These are phyloP conservation scores for Chrysina gloriosa DNA, from an alignment of 2,888 invertebrate genomes.

Conservation along the genomic window DNA sequence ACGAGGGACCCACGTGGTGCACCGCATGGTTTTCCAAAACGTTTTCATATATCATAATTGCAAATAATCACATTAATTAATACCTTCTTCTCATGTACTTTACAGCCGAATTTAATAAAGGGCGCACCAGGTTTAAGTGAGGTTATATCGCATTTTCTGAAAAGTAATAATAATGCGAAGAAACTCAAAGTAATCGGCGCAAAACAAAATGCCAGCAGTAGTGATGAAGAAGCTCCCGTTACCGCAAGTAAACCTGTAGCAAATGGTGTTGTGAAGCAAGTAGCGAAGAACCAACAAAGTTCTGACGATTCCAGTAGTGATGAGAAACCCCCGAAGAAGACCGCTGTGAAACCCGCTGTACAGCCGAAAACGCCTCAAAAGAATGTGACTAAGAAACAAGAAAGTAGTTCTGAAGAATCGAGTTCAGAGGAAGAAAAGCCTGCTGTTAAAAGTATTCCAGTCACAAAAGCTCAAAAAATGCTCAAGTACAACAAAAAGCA, in stretches of 20 bases:
- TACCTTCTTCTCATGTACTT: constrained; percentile 2
- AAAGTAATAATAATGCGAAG: constrained; percentile 66
- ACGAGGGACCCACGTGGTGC: constrained; percentile 46
- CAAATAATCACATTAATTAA: constrained; percentile 6
- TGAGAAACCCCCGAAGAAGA: constrained; percentile 46
- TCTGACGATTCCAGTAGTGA: constrained; percentile 53
- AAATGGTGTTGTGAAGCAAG: constrained; percentile 47
- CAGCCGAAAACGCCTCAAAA: constrained; percentile 35
- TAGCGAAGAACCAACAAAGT: constrained; percentile 45
- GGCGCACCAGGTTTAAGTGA: background rate
- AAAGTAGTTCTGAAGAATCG: constrained; percentile 47
- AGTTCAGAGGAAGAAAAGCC: constrained; percentile 26
- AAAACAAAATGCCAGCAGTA: constrained; percentile 56
- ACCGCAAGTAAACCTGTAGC: constrained; percentile 37
- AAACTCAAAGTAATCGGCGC: constrained; percentile 50
- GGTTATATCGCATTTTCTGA: constrained; percentile 66
- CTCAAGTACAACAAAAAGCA: background rate
- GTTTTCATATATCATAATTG: background rate
- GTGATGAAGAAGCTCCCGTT: constrained; percentile 53
- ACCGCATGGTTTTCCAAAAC: constrained; percentile 10
- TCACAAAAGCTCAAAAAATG: background rate
- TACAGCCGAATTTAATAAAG: background rate
- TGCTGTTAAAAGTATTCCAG: background rate
- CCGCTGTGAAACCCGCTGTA: constrained; percentile 38
- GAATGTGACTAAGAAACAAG: constrained; percentile 30